These are phyloP conservation scores for Otocyon megalotis DNA, from an alignment of 2,113 vertebrate genomes.

Conservation along the genomic window DNA sequence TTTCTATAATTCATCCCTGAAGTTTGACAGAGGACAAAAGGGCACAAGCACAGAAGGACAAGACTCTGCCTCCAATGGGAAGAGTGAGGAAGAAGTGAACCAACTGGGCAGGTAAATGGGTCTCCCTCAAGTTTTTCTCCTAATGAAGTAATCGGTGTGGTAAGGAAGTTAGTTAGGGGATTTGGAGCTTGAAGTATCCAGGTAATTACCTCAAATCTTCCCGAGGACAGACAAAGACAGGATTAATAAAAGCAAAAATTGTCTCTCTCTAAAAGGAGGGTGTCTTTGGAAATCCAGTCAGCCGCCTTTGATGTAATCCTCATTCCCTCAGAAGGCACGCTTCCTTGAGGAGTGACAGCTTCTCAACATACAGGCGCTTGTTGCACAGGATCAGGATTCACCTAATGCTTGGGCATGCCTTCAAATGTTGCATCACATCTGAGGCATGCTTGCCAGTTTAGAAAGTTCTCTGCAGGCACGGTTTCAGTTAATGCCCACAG, in stretches of 20 bases:
- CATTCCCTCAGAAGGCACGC: fast-evolving
- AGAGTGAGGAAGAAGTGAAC: background rate
- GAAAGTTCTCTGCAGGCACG: background rate
- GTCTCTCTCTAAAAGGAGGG: background rate
- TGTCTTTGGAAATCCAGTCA: background rate
- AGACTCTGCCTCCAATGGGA: fast-evolving
- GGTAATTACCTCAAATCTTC: background rate
- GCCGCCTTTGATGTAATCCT: no score
- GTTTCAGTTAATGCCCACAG: background rate
- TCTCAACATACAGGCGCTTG: background rate
- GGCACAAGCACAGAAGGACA: background rate
- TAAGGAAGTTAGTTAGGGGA: background rate
- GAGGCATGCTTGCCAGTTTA: background rate
- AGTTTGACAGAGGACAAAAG: background rate
- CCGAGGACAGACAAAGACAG: background rate
- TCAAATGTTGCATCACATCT: background rate
- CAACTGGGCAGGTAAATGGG: background rate
- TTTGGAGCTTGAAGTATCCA: background rate
- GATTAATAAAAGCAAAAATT: background rate
- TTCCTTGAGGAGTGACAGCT: background rate
- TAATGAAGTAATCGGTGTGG: background rate
- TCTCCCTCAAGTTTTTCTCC: background rate
- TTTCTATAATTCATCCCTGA: constrained; percentile 74
- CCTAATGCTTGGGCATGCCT: background rate
- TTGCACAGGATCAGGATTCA: background rate